Evolutionary conservation across 2,888 invertebrate species (phyloP).

Genomic region (Melanotus villosus): DNA sequence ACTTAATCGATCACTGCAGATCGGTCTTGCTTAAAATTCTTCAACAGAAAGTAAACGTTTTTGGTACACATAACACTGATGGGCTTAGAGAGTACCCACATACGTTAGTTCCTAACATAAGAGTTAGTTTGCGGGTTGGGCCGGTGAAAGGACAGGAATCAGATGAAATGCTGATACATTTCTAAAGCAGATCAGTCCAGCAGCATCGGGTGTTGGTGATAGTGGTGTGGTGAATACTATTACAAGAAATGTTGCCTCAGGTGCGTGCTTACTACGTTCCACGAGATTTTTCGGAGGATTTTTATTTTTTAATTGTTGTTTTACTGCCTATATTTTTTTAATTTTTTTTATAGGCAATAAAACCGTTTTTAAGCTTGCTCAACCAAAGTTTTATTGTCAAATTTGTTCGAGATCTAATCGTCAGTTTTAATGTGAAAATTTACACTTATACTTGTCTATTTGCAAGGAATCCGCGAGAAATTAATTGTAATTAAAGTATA

Average conservation of each 20-base stretch:
- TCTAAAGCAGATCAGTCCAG: conserved; percentile 65
- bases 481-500: not conserved
- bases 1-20: conserved; percentile 8
- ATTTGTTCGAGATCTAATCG: not conserved
- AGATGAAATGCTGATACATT: conserved; percentile 66
- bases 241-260: conserved; percentile 58
- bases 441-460: too few relatives aligned
- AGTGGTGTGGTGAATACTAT: conserved; percentile 51
- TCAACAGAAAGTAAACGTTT: conserved; percentile 42
- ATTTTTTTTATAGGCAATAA: too few relatives aligned
- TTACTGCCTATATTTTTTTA: too few relatives aligned
- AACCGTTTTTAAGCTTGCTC: too few relatives aligned
- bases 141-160: conserved; percentile 64
- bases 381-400: too few relatives aligned
- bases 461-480: not conserved
- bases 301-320: not conserved
- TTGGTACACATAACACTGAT: conserved; percentile 31
- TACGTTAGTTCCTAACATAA: conserved; percentile 22
- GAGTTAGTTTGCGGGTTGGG: conserved; percentile 61
- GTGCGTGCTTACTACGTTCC: conserved; percentile 55
- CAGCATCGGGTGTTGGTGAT: conserved; percentile 58
- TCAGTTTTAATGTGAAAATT: not conserved
- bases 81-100: not conserved
- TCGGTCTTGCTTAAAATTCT: conserved; percentile 25
- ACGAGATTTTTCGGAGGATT: not conserved